Evolutionary conservation across 2,113 vertebrate genomes (phyloP), one percentile per base, ranked within the genome.

Genomic region (Ancistrus triradiatus): DNA sequence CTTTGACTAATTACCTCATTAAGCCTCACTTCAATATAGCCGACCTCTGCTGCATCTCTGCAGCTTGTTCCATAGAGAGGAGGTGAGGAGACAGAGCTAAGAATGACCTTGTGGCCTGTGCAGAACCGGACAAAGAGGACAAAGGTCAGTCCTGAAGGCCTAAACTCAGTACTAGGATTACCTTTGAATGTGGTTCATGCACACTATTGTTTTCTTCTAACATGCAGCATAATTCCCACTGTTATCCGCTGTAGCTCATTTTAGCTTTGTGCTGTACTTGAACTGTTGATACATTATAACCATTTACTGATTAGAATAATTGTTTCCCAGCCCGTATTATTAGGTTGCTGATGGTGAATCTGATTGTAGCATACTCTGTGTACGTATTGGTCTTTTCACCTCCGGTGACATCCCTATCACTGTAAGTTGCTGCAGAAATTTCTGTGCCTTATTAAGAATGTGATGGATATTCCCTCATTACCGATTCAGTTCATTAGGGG

Each of bases 1-100:
- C 77, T 85, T 83, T 83, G 81, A 84, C 82, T 87, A 87, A 87
- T 86, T 81, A 88, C 80, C 81, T 88, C 84, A 85, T 88, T 87
- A 85, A 77, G 80, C 48, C 70, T 68, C 61, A 63, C 77, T 83
- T 72, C 77, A 77, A 80, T 81, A 81, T 81, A 81, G 77, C 69
- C 73, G 69, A 69, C 68, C 77, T 74, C 59, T 43, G 70, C 7
- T 50, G 27, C 13, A 56, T 27, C 57, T 58, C 68, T 66, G 33
- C 1, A 69, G 57, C 69, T 40, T 68, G 77, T 75, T 76, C 70
- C 73, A 67, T 25, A 46, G 72, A 52, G 65, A 52, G 38, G 24
- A 47, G 28, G 24, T 27, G 31, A 18, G 18, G 52, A 27, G 49
- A 37, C 18, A 25, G 27, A 35, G 51, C 27, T 17, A 33, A 11